Evolutionary conservation across 2,113 vertebrate species (phyloP), one percentile per base, ranked within the genome.

Genomic region (Ammospiza caudacuta): DNA sequence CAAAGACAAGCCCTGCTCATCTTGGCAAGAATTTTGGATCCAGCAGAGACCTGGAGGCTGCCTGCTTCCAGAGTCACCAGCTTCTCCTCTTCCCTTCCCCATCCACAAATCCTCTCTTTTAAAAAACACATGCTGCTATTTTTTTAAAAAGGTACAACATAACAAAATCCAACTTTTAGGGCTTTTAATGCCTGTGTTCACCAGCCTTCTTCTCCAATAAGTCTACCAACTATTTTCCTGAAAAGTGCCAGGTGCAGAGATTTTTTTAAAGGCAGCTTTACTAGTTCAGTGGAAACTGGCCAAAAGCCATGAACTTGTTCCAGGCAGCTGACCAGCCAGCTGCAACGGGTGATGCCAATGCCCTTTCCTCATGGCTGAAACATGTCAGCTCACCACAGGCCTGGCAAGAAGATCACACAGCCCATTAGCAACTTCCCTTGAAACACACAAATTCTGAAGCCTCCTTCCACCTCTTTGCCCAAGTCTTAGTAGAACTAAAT

Each of bases 271-370:
- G 64, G 59, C 86, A 80, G 73, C 72, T 91, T 78, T 91, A 68
- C 67, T 72, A 72, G 33, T 94, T 87, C 81, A 94, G 37, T 94
- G 87, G 76, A 94, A 96, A 94, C 47, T 92, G 89, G 91, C 54
- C 64, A 92, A 84, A 92, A 94, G 80, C 83, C 86, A 91, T 9
- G 17, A 92, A 92, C 68, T 89, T 74, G 43, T 63, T 93, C 75
- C 88, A 90, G 63, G 16, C 85, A 90, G 75, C 85, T 90, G 92
- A 96, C 88, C 67, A 69, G 88, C n/a, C 88, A 90, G 79, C 90
- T 92, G 92, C 79, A 86, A 83, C 3, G 35, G 25, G 76, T 69
- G 80, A 88, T 51, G 63, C 59, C 75, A 90, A 51, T 72, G 90
- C 70, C 46, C 43, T 88, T 79, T 51, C 43, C 83, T 88, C 76